phyloP scores from a whole-genome alignment of 2,113 vertebrate genomes.

The Leptodactylus fuscus region DNA sequence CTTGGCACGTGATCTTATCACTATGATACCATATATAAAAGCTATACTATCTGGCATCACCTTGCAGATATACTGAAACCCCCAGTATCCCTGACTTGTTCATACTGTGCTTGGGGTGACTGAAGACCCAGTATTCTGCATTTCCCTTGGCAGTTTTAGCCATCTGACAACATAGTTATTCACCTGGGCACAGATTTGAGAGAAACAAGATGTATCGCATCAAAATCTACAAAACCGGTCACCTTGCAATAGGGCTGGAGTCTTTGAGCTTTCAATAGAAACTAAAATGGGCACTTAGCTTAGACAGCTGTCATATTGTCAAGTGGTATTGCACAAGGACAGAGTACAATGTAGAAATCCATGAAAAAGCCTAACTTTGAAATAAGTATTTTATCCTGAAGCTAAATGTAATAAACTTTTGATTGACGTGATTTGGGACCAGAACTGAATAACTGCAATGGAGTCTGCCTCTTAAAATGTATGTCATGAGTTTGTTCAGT shows the following conservation, averaged over 20 bases:
- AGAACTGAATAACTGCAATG: not conserved
- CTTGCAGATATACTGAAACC: too few relatives aligned
- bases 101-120: too few relatives aligned
- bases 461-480: slow-evolving; percentile 3
- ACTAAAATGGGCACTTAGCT: not conserved
- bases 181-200: not conserved
- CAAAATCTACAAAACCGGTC: not conserved
- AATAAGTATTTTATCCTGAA: not conserved
- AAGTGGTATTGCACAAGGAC: not conserved
- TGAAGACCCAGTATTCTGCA: too few relatives aligned
- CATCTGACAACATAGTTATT: not conserved
- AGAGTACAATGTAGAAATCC: not conserved
- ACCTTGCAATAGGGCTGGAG: not conserved
- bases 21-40: too few relatives aligned
- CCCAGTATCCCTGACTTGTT: too few relatives aligned
- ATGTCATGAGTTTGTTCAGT: slow-evolving; percentile 1
- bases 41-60: too few relatives aligned
- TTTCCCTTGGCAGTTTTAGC: not conserved
- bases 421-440: not conserved
- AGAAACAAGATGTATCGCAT: not conserved
- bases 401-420: not conserved
- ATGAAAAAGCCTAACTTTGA: not conserved
- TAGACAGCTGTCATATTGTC: not conserved
- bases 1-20: too few relatives aligned
- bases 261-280: not conserved